Conservation (phyloP, 2,113 vertebrate species). For the Desmodus rotundus region DNA sequence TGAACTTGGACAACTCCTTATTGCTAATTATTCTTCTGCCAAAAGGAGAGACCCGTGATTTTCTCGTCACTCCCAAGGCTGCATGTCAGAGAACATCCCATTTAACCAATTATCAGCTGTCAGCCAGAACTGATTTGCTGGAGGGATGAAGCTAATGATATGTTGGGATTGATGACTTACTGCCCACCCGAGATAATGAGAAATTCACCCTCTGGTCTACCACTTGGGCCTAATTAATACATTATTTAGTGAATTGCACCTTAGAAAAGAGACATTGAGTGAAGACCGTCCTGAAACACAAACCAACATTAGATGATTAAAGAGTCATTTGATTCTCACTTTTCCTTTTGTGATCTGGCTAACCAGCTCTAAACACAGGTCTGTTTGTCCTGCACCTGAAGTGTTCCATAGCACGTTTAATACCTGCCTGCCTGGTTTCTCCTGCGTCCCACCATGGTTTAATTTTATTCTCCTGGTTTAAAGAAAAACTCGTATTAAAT, state of each 20-base stretch:
- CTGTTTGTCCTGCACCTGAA: not conserved
- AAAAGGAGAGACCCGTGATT: conserved; percentile 61
- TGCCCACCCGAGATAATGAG: conserved; percentile 23
- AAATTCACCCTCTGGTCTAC: not conserved
- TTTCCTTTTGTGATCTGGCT: not conserved
- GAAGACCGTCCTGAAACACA: not conserved
- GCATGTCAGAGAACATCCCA: conserved; percentile 40
- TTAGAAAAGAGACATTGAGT: not conserved
- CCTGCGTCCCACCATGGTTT: not conserved
- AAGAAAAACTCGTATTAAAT: not conserved
- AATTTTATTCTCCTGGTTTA: not conserved
- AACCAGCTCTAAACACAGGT: not conserved
- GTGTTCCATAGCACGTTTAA: not conserved
- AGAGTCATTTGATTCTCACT: not conserved
- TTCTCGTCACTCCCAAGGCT: conserved; percentile 31
- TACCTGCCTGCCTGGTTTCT: not conserved
- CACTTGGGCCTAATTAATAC: conserved; percentile 5
- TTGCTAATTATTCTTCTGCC: conserved; percentile 41
- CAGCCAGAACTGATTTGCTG: conserved; percentile 53
- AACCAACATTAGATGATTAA: not conserved
- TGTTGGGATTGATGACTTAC: conserved; percentile 29
- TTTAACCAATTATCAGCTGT: conserved; percentile 57
- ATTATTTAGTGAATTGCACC: not conserved
- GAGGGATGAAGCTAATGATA: conserved; percentile 41
- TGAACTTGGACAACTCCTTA: conserved; percentile 22